Evolutionary conservation across 92 coral and sea anemone genomes (phyloP).

Genomic region (Palythoa grandis): DNA sequence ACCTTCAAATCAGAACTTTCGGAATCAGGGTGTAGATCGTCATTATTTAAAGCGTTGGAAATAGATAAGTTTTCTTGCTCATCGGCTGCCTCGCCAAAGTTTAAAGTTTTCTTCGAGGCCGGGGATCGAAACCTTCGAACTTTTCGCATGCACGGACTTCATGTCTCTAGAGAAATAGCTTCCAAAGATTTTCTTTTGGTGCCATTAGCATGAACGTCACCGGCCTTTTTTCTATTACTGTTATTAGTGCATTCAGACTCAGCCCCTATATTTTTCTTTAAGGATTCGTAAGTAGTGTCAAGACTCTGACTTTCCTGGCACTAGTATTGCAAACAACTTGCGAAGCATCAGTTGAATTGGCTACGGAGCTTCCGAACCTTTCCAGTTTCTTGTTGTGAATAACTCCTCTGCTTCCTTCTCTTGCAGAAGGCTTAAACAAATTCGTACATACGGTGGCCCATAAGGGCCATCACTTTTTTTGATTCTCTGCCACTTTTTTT

Average conservation of each 20-base stretch:
- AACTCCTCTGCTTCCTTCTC: slow-evolving; percentile 55
- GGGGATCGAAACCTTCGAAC: slow-evolving; percentile 8
- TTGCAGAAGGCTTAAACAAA: slow-evolving; percentile 46
- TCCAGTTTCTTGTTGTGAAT: slow-evolving; percentile 7
- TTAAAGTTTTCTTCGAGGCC: slow-evolving; percentile 1
- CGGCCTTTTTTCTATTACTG: neutral
- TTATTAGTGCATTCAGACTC: too few species aligned
- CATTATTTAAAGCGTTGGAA: slow-evolving; percentile 40
- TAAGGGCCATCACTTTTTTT: too few species aligned
- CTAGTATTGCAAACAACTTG: too few species aligned
- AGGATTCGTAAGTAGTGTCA: too few species aligned
- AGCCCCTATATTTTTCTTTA: too few species aligned
- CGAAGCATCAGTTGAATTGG: neutral
- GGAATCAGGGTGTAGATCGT: slow-evolving; percentile 17
- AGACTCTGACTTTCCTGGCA: too few species aligned
- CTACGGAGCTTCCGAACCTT: slow-evolving; percentile 17
- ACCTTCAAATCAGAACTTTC: neutral
- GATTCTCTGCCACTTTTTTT: too few species aligned
- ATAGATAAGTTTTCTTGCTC: slow-evolving; percentile 21
- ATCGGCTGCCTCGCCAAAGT: neutral
- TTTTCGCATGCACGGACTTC: slow-evolving; percentile 44
- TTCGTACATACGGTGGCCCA: too few species aligned
- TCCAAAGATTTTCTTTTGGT: slow-evolving; percentile 3
- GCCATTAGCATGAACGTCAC: neutral
- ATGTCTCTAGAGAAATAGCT: slow-evolving; percentile 10